These are phyloP conservation scores for Channa argus DNA, from an alignment of 2,113 vertebrate species.

Conservation along the genomic window DNA sequence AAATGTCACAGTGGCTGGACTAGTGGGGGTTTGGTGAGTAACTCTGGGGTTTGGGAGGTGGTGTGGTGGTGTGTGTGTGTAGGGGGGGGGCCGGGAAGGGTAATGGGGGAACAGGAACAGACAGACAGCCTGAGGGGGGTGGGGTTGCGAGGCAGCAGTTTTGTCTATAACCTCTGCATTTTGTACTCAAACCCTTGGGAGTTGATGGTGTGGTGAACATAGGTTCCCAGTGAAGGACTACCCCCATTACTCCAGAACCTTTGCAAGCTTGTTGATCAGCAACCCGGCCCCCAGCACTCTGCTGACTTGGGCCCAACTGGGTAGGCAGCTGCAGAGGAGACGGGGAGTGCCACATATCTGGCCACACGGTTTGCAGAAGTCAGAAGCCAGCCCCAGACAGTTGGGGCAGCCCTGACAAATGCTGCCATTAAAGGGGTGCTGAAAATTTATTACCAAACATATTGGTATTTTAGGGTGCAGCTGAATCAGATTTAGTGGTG, in stretches of 20 bases:
- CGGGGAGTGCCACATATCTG: constrained; percentile 79
- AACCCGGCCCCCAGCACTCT: constrained; percentile 52
- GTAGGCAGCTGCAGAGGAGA: constrained; percentile 80
- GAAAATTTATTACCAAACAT: constrained; percentile 85
- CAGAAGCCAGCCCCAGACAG: constrained; percentile 74
- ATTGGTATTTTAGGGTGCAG: constrained; percentile 84
- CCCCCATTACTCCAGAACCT: constrained; percentile 37
- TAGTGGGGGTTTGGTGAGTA: constrained; percentile 73
- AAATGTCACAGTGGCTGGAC: constrained; percentile 81
- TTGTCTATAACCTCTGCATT: constrained; percentile 71
- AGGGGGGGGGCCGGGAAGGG: neutral
- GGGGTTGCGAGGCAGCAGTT: constrained; percentile 54
- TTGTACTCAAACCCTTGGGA: constrained; percentile 64
- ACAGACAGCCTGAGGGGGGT: constrained; percentile 55
- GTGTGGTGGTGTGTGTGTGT: too few relatives aligned
- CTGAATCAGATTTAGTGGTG: constrained; percentile 79
- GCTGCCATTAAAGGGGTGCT: constrained; percentile 79
- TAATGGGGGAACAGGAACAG: constrained; percentile 21
- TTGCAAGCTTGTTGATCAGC: constrained; percentile 53
- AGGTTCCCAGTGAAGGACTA: constrained; percentile 58
- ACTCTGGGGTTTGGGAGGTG: constrained; percentile 46
- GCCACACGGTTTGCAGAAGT: constrained; percentile 64
- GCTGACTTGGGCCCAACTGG: constrained; percentile 80
- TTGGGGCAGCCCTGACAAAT: constrained; percentile 79
- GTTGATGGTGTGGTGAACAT: constrained; percentile 62